A percentile compares a stretch with the other conserved stretches of the same genome.
Evolutionary conservation across 2,113 vertebrate genomes (phyloP).

Genomic region (Marmota monax): DNA sequence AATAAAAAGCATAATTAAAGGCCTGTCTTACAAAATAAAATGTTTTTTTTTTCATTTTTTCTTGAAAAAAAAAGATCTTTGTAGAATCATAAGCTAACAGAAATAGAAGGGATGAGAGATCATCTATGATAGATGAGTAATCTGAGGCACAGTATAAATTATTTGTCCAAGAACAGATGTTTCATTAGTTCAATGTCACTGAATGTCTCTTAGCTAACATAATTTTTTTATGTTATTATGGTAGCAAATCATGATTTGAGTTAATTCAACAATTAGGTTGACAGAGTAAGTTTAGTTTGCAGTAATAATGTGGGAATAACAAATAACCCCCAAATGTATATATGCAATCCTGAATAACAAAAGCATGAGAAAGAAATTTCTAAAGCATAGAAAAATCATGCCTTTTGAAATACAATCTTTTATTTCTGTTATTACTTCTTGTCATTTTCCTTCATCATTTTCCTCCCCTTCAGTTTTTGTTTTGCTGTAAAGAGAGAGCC

Average conservation of each 20-base stretch:
- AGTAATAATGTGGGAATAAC: neutral
- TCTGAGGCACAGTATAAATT: neutral
- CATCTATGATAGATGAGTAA: neutral
- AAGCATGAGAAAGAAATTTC: neutral
- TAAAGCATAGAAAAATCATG: neutral
- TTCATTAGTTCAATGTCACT: neutral
- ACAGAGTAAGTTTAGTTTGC: neutral
- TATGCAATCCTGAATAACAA: neutral
- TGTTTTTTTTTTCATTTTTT: neutral
- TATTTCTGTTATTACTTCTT: slow-evolving; percentile 18
- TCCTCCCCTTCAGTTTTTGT: neutral
- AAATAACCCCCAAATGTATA: neutral
- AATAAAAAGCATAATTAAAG: slow-evolving; percentile 34
- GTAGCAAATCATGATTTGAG: neutral
- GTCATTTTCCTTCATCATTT: neutral
- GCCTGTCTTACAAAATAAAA: neutral
- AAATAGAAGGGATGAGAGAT: neutral
- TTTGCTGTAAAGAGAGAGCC: neutral
- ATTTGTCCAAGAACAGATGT: slow-evolving; percentile 4
- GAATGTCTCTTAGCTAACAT: neutral
- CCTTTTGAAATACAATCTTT: neutral
- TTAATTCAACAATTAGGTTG: neutral
- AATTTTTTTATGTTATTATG: neutral
- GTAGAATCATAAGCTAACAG: neutral
- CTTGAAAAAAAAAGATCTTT: neutral